These are phyloP conservation scores for Anas acuta DNA, from an alignment of 2,797 vertebrate species.

Conservation along the genomic window DNA sequence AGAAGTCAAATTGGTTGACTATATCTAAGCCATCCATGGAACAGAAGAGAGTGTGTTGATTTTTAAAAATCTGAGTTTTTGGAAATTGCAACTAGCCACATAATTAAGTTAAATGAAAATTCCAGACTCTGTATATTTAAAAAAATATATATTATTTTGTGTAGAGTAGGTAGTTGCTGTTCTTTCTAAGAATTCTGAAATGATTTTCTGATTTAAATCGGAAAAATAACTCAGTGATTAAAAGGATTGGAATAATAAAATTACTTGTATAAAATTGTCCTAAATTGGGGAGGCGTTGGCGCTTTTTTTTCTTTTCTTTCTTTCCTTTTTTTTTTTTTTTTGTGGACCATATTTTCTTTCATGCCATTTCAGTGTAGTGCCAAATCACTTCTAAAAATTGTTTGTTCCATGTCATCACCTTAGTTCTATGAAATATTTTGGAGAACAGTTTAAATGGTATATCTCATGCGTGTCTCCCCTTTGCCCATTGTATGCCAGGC, in stretches of 20 bases:
- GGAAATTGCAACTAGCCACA: neutral
- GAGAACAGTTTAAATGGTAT: neutral
- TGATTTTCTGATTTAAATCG: neutral
- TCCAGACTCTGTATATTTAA: neutral
- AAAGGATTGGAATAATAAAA: neutral
- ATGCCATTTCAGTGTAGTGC: neutral
- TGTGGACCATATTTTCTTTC: neutral
- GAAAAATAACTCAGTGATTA: neutral
- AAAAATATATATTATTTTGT: neutral
- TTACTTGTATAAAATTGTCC: neutral
- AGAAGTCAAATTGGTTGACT: neutral
- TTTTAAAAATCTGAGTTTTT: neutral
- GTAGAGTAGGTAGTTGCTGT: neutral
- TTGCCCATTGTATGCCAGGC: neutral
- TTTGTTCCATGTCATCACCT: constrained; percentile 1
- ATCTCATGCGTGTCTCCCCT: neutral
- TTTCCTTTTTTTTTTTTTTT: neutral
- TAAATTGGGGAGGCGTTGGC: neutral
- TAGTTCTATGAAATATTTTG: constrained; percentile 3
- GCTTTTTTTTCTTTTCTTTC: too few species aligned
- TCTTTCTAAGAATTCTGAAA: neutral
- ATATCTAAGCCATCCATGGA: neutral
- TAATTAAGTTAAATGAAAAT: neutral
- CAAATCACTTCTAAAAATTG: constrained; percentile 10
- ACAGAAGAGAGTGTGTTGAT: neutral